Evolutionary conservation across 1,140 invertebrate genomes (phyloP).

Genomic region (Amyelois transitella): DNA sequence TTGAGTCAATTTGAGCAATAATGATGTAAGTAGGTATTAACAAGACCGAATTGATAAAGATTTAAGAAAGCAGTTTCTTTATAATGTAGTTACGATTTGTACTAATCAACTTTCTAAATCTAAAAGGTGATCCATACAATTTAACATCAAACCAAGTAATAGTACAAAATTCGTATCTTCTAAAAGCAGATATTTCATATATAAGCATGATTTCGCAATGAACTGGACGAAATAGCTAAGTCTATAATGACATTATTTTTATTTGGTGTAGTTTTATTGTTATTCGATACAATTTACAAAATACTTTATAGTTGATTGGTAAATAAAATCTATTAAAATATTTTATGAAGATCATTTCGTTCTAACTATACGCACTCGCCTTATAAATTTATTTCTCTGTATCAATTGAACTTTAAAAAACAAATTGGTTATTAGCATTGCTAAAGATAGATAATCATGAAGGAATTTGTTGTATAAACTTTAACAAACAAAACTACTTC

Average conservation of each 20-base stretch:
- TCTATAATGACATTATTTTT: conserved; percentile 21
- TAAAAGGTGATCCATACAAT: too few relatives aligned
- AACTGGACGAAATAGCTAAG: conserved; percentile 45
- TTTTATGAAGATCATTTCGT: conserved; percentile 20
- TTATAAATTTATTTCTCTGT: too few relatives aligned
- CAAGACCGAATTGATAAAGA: too few relatives aligned
- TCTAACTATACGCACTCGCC: conserved; percentile 26
- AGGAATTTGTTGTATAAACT: too few relatives aligned
- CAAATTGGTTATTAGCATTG: not conserved
- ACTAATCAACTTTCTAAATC: too few relatives aligned
- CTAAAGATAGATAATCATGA: too few relatives aligned
- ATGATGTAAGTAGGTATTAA: not conserved
- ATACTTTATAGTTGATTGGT: not conserved
- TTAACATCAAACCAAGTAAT: too few relatives aligned
- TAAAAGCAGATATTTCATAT: not conserved
- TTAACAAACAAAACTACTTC: too few relatives aligned
- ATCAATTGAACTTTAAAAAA: too few relatives aligned
- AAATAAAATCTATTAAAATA: conserved; percentile 8
- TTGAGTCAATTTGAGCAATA: not conserved
- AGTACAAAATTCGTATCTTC: too few relatives aligned
- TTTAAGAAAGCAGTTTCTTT: too few relatives aligned
- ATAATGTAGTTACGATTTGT: too few relatives aligned
- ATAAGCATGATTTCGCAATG: conserved; percentile 2
- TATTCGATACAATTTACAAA: not conserved
- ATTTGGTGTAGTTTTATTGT: not conserved